These are phyloP conservation scores for Resseliella maxima DNA, from an alignment of 2,888 invertebrate genomes.

Conservation along the genomic window DNA sequence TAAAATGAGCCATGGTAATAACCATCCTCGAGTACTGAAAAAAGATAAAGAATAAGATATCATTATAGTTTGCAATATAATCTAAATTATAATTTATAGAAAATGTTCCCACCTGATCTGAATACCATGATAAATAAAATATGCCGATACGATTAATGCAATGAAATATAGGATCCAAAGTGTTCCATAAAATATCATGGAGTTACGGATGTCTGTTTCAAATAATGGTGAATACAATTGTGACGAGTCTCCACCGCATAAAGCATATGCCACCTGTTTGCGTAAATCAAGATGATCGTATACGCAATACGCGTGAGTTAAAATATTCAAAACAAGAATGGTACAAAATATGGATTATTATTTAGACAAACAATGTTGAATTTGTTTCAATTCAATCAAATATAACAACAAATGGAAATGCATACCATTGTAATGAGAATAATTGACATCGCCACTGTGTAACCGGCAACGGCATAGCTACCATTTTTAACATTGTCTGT, in stretches of 20 bases:
- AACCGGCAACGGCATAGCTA: conserved; percentile 81
- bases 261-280: conserved; percentile 75
- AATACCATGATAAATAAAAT: conserved; percentile 64
- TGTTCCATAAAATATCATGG: conserved; percentile 78
- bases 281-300: conserved; percentile 62
- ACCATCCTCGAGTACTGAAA: conserved; percentile 80
- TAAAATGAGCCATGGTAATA: conserved; percentile 82
- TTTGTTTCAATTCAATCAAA: background rate
- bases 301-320: too few species aligned
- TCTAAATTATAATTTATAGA: too few species aligned
- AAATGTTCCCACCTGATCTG: conserved; percentile 63
- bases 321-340: too few species aligned
- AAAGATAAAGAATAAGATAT: conserved; percentile 58
- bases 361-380: too few species aligned
- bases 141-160: conserved; percentile 70
- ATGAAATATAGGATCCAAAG: conserved; percentile 65
- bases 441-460: conserved; percentile 79
- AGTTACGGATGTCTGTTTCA: conserved; percentile 81
- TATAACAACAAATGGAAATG: background rate
- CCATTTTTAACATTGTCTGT: conserved; percentile 81
- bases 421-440: conserved; percentile 75
- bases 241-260: conserved; percentile 88
- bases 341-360: too few species aligned
- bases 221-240: conserved; percentile 90
- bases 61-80: too few species aligned